Evolutionary conservation across 1,140 invertebrate species (phyloP).

Genomic region (Microvelia longipes): DNA sequence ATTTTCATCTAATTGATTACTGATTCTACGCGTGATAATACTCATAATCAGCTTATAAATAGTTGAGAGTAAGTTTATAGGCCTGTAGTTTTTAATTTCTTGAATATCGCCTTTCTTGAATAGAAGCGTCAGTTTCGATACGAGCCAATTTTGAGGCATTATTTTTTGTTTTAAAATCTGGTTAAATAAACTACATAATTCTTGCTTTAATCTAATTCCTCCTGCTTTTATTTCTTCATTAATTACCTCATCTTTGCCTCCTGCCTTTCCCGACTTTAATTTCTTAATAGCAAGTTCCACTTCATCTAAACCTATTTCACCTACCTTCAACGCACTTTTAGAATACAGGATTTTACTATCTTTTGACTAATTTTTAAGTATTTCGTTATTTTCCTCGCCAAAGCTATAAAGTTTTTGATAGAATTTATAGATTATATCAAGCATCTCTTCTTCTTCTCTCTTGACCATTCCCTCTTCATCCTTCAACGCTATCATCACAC

Average conservation of each 20-base stretch:
- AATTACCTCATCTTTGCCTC: not conserved
- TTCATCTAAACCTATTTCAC: not conserved
- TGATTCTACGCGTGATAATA: not conserved
- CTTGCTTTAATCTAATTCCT: not conserved
- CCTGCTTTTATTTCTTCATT: not conserved
- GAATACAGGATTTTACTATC: not conserved
- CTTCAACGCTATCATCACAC: not conserved
- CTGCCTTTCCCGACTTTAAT: not conserved
- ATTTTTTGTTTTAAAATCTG: not conserved
- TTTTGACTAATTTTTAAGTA: not conserved
- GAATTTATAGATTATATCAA: not conserved
- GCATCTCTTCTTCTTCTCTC: not conserved
- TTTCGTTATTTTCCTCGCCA: not conserved
- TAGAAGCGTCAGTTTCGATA: not conserved
- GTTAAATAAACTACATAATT: not conserved
- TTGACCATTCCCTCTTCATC: not conserved
- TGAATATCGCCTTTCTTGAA: not conserved
- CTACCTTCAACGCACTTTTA: no score
- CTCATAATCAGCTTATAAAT: not conserved
- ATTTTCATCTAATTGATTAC: not conserved
- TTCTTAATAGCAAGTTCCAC: not conserved
- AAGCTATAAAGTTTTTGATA: not conserved
- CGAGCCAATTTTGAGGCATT: not conserved
- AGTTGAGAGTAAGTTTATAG: not conserved
- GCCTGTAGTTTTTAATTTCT: slow-evolving; percentile 2